Base-by-base conservation (phyloP, 64 coral and sea anemone genomes). In the Stichodactyla helianthus region DNA sequence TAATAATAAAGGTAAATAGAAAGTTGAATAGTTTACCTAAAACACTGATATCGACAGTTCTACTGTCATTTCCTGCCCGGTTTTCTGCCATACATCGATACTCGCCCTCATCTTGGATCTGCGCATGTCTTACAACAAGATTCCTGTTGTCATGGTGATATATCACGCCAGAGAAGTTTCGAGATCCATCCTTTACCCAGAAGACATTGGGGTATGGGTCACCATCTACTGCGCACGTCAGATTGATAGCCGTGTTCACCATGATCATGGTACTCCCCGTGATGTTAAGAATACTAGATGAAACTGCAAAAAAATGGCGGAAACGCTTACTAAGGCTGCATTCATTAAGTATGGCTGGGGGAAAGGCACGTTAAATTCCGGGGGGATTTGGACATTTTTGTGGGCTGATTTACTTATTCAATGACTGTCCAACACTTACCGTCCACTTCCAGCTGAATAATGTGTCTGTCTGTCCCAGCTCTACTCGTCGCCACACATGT, bases 401-500 rank as follows among this genome's bases (percentile, higher is more conserved):
- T 3, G 18, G 14, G 15, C 14, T 58, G 9, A 5, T 9, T 58
- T 58, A 15, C 55, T 58, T 9, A 58, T 68, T 20, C 8, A 64
- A 64, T 18, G 63, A 20, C 19, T 22, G 6, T 20, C 19, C 19
- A 22, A 7, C 5, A 1, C 50, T 65, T 71, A 87, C 85, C 85
- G 7, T 68, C 26, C 0, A 92, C 50, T 19, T 28, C 54, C 31
- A 82, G 18, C 22, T 51, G 10, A 82, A 77, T 77, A 51, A 59
- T 71, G 10, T 76, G 65, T 52, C 13, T 58, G 18, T 25, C 85
- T 53, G 63, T 55, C 26, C 90, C 90, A 13, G 26, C 77, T 26
- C 90, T 76, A 82, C 83, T 92, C 10, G 79, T 50, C 51, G 90
- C 90, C 52, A 20, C 58, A 25, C 90, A 92, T 12, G 61, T 53